phyloP scores from a whole-genome alignment of 2,888 invertebrate species.

The Sarcophaga variegata region DNA sequence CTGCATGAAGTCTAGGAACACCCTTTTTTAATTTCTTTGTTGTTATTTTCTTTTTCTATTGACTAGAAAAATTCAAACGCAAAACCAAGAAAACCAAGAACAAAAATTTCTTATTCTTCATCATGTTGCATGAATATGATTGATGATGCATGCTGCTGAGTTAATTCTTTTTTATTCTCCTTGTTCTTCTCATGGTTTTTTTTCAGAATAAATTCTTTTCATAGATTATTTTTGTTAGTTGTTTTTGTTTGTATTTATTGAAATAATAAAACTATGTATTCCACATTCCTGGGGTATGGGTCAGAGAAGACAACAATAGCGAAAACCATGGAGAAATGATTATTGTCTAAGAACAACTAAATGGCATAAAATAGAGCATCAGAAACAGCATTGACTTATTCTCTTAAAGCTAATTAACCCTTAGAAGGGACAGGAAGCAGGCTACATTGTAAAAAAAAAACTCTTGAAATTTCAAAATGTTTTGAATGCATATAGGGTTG shows the following conservation, averaged over 20 bases:
- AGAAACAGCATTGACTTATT: too few relatives aligned
- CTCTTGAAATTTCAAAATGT: too few relatives aligned
- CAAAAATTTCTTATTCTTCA: constrained; percentile 20
- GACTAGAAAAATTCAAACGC: background rate
- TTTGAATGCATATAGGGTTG: too few relatives aligned
- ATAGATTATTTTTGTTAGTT: background rate
- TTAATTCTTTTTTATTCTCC: constrained; percentile 37
- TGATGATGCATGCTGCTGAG: constrained; percentile 66
- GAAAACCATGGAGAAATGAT: background rate
- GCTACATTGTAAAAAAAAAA: too few relatives aligned
- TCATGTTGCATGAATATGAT: constrained; percentile 68
- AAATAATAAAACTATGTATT: background rate
- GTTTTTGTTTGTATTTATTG: background rate
- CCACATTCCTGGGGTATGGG: background rate
- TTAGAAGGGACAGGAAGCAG: too few relatives aligned
- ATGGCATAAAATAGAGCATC: background rate
- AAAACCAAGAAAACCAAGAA: background rate
- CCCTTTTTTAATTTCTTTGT: background rate
- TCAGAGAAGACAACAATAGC: background rate
- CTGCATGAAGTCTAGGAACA: background rate
- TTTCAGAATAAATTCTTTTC: constrained; percentile 5
- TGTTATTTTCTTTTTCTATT: background rate
- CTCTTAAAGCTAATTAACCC: too few relatives aligned
- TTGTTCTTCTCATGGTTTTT: background rate
- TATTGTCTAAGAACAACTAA: constrained; percentile 26